Conservation (phyloP, 2,888 invertebrate species). For the Cancer borealis region DNA sequence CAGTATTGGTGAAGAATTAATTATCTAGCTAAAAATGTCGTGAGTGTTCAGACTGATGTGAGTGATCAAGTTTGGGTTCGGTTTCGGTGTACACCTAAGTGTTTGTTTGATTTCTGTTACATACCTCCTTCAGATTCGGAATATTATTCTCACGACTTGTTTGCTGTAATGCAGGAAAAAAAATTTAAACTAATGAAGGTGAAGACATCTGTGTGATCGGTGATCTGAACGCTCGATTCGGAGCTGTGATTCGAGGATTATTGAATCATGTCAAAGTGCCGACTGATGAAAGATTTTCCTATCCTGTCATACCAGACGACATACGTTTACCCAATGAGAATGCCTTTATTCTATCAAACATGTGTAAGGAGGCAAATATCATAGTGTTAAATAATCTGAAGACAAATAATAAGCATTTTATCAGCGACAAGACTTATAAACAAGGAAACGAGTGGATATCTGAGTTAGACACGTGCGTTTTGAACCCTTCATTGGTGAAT, state of each 20-base stretch:
- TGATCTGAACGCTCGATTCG: conserved; percentile 45
- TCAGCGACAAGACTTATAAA: not conserved
- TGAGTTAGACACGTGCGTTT: conserved; percentile 30
- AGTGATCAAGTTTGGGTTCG: conserved; percentile 26
- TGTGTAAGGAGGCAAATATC: not conserved
- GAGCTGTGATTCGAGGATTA: not conserved
- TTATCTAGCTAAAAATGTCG: not conserved
- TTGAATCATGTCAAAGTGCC: not conserved
- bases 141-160: not conserved
- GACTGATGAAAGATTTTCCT: not conserved
- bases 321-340: conserved; percentile 5
- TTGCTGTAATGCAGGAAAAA: not conserved
- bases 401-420: conserved; percentile 3
- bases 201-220: not conserved
- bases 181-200: too few species aligned
- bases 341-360: not conserved
- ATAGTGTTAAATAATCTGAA: not conserved
- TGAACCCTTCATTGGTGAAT: not conserved
- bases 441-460: not conserved
- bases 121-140: not conserved
- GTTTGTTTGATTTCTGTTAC: conserved; percentile 28
- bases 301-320: not conserved
- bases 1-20: conserved; percentile 16
- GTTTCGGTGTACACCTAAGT: not conserved
- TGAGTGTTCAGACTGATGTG: not conserved